Evolutionary conservation across 35 echinoderm and acorn worm species (phyloP).

Genomic region (Lytechinus variegatus): DNA sequence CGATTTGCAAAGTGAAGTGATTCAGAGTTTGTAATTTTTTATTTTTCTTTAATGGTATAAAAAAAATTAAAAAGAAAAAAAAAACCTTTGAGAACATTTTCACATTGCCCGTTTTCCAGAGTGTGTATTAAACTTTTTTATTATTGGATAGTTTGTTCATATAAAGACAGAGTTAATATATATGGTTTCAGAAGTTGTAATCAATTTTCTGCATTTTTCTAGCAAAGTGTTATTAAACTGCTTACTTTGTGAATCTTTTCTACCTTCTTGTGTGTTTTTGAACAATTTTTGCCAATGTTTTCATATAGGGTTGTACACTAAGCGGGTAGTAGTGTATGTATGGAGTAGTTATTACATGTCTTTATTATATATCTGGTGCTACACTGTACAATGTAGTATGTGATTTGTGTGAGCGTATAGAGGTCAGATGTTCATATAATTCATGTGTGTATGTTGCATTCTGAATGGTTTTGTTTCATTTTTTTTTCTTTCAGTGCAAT

Average conservation of each 20-base stretch:
- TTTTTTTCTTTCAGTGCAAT: conserved; percentile 55
- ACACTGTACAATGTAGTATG: conserved; percentile 44
- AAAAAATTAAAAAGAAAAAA: conserved; percentile 46
- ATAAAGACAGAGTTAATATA: conserved; percentile 55
- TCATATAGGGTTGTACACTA: conserved; percentile 41
- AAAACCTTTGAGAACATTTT: conserved; percentile 51
- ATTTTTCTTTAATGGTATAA: conserved; percentile 58
- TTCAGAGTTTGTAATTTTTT: conserved; percentile 59
- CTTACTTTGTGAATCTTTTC: conserved; percentile 41
- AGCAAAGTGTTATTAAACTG: conserved; percentile 13
- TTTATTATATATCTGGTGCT: conserved; percentile 53
- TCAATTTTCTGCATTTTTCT: conserved; percentile 48
- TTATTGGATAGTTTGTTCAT: conserved; percentile 54
- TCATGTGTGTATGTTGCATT: conserved; percentile 22
- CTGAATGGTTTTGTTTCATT: conserved; percentile 28
- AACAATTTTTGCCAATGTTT: conserved; percentile 55
- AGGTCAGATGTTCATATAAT: conserved; percentile 6
- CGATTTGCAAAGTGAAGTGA: conserved; percentile 38
- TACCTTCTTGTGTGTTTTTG: conserved; percentile 54
- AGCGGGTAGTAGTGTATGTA: conserved; percentile 51
- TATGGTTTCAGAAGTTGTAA: conserved; percentile 52
- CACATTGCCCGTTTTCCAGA: conserved; percentile 55
- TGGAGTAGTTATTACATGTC: conserved; percentile 34
- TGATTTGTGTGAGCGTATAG: conserved; percentile 45
- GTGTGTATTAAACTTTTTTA: conserved; percentile 52